Evolutionary conservation across 2,888 invertebrate species (phyloP).

Genomic region (Zaprionus bogoriensis): DNA sequence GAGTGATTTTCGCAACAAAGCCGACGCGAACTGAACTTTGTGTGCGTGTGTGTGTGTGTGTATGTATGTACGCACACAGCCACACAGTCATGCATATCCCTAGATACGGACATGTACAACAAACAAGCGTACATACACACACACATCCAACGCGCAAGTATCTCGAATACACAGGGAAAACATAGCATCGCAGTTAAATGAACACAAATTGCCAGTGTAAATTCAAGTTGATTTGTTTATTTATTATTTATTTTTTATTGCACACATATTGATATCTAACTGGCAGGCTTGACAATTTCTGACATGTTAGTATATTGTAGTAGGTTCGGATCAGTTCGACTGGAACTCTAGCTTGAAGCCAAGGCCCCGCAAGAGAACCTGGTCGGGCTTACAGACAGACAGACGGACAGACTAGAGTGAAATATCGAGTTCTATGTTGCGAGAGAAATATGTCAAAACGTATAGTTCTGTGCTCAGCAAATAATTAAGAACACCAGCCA

Average conservation of each 20-base stretch:
- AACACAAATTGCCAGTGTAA: slow-evolving; percentile 4
- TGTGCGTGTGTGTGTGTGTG: neutral
- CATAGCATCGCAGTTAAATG: slow-evolving; percentile 2
- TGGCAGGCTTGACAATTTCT: neutral
- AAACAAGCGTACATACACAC: neutral
- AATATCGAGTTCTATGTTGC: too few relatives aligned
- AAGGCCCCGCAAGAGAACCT: too few relatives aligned
- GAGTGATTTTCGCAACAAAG: slow-evolving; percentile 8
- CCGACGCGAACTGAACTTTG: neutral
- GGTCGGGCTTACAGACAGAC: too few relatives aligned
- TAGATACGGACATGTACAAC: neutral
- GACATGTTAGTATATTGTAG: neutral
- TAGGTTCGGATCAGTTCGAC: neutral
- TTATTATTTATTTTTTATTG: slow-evolving; percentile 6
- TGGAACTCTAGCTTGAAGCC: too few relatives aligned
- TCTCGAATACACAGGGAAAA: neutral
- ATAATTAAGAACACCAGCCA: neutral
- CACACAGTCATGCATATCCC: too few relatives aligned
- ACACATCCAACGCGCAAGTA: neutral
- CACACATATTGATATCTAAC: neutral
- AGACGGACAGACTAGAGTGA: too few relatives aligned
- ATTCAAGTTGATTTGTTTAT: slow-evolving; percentile 8
- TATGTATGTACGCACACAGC: neutral
- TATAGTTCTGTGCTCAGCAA: neutral
- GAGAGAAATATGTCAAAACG: slow-evolving; percentile 16